Base-by-base conservation (phyloP, 2,797 vertebrate species). In the Gymnocypris eckloni region DNA sequence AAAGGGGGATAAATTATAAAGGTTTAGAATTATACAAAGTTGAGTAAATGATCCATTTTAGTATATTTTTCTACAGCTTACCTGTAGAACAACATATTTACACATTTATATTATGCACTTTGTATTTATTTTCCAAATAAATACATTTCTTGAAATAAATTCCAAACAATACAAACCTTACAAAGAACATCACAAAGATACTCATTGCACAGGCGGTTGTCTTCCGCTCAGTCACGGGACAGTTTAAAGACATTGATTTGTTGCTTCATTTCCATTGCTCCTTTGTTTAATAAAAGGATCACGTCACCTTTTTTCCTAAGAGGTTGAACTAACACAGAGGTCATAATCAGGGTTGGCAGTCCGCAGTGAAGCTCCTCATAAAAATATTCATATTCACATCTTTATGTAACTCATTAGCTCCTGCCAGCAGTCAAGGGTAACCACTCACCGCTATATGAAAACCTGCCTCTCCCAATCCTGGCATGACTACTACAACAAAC, bases 331-430 rank as follows among this genome's bases (percentile, higher is more conserved):
- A 71, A 75, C 86, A 83, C 71, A 70, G 48, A 84, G 78, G 86
- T 87, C 82, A 87, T 84, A 81, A 84, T 76, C 61, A 79, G 71
- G 82, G 50, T 45, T 43, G 73, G 61, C 20, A 9, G 50, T 81
- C 48, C 52, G 20, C 82, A 84, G 70, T 73, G 64, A 80, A 64
- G 18, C 78, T 70, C 48, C 41, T 22, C 50, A 75, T 77, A 59
- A 69, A 81, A 84, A 56, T 76, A 85, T 87, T 84, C 79, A 61
- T 84, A 77, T 81, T 75, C 78, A 61, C 79, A 56, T 39, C 79
- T 84, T 83, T 84, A 79, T 73, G 59, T 79, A 80, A 75, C 28
- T 87, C 86, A 84, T 87, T 84, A 84, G 48, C 59, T 71, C 70
- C 61, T 81, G 66, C 75, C 86, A 81, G 64, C 86, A 84, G 82